phyloP scores from a whole-genome alignment of 2,888 invertebrate species.

The Linnaemya vulpina region DNA sequence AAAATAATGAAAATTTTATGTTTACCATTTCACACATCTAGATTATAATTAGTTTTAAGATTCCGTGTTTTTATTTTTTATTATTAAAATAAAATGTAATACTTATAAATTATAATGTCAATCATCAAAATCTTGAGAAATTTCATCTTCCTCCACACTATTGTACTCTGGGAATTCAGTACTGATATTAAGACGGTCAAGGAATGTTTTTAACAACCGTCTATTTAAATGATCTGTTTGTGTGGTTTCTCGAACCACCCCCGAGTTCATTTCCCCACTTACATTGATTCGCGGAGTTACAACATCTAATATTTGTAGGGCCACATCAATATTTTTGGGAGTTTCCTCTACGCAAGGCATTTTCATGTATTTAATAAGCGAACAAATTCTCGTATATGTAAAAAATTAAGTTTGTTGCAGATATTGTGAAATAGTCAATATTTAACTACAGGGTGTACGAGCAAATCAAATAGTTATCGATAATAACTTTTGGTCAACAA shows the following conservation, averaged over 20 bases:
- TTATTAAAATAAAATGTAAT: conserved; percentile 46
- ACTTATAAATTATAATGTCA: conserved; percentile 65
- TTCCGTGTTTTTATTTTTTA: conserved; percentile 45
- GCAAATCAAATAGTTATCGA: conserved; percentile 6
- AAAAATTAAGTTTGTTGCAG: neutral
- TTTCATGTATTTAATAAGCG: conserved; percentile 6
- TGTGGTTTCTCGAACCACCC: conserved; percentile 77
- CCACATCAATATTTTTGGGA: conserved; percentile 68
- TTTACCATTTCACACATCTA: conserved; percentile 39
- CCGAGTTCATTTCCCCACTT: conserved; percentile 67
- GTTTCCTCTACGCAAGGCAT: conserved; percentile 78
- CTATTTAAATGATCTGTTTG: conserved; percentile 81
- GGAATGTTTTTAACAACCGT: conserved; percentile 77
- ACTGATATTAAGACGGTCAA: conserved; percentile 77
- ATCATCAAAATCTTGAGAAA: conserved; percentile 77
- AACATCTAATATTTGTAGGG: conserved; percentile 57
- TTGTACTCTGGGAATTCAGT: conserved; percentile 15
- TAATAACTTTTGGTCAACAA: neutral
- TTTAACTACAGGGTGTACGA: conserved; percentile 21
- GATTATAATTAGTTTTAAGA: conserved; percentile 51
- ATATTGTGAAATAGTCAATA: conserved; percentile 40
- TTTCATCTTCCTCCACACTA: conserved; percentile 65
- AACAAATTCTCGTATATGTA: neutral
- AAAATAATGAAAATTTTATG: conserved; percentile 11
- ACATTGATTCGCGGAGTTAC: conserved; percentile 45